Conservation (phyloP, 2,888 invertebrate genomes). For the Octonoba sinensis region DNA sequence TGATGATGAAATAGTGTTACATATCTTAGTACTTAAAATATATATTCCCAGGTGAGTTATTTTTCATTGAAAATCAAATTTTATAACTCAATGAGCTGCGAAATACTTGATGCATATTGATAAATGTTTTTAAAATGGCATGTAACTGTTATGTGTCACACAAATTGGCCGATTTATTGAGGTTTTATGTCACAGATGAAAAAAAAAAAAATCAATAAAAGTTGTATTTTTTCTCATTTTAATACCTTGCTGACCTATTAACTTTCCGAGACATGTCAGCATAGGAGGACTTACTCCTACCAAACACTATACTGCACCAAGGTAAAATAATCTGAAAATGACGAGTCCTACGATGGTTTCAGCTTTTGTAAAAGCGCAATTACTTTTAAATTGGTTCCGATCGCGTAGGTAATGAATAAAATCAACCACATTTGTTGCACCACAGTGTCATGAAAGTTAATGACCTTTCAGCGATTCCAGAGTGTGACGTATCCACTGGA, state of each 20-base stretch:
- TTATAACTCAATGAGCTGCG: too few relatives aligned
- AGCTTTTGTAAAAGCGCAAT: slow-evolving; percentile 14
- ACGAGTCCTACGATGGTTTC: slow-evolving; percentile 13
- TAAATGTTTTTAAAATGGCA: too few relatives aligned
- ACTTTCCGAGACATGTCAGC: slow-evolving; percentile 5
- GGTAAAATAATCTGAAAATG: slow-evolving; percentile 29
- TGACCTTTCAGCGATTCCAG: slow-evolving; percentile 51
- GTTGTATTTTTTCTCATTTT: too few relatives aligned
- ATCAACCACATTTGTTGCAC: slow-evolving; percentile 17
- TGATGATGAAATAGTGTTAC: too few relatives aligned
- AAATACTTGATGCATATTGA: too few relatives aligned
- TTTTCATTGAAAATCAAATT: too few relatives aligned
- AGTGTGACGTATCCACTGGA: slow-evolving; percentile 59
- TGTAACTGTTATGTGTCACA: too few relatives aligned
- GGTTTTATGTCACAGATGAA: too few relatives aligned
- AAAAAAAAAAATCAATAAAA: too few relatives aligned
- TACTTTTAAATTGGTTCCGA: slow-evolving; percentile 26
- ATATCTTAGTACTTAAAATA: too few relatives aligned
- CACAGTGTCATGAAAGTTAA: slow-evolving; percentile 22
- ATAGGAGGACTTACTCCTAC: slow-evolving; percentile 18
- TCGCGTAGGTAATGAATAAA: slow-evolving; percentile 20
- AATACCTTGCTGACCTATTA: slow-evolving; percentile 17
- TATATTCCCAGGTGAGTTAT: too few relatives aligned
- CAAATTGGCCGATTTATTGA: too few relatives aligned
- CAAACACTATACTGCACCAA: slow-evolving; percentile 18